phyloP scores from a whole-genome alignment of 2,113 vertebrate genomes.

The Plecotus auritus region DNA sequence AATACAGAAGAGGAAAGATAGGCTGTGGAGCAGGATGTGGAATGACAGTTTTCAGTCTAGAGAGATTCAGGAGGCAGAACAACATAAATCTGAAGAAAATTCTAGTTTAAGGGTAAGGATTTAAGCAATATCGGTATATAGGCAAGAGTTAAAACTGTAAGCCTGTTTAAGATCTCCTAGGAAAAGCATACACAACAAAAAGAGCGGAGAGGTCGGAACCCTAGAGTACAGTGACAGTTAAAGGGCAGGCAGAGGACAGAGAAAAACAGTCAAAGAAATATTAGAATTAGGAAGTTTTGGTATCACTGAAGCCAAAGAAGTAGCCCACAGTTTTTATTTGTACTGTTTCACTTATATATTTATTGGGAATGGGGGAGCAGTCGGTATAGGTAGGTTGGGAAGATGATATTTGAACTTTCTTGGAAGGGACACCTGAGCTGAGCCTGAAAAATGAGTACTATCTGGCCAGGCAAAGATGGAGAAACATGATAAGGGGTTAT shows the following conservation, averaged over 20 bases:
- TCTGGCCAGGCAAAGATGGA: not conserved
- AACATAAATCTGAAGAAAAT: conserved; percentile 15
- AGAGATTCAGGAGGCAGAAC: not conserved
- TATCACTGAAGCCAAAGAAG: conserved; percentile 6
- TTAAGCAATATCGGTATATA: conserved; percentile 6
- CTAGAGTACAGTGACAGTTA: not conserved
- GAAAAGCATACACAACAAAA: not conserved
- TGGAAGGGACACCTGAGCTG: not conserved
- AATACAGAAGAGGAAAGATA: not conserved
- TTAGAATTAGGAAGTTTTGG: not conserved
- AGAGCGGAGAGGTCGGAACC: not conserved
- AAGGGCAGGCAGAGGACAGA: not conserved
- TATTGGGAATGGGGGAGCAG: not conserved
- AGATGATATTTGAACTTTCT: not conserved
- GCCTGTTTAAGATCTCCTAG: not conserved
- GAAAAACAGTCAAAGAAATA: not conserved
- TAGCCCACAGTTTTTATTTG: not conserved
- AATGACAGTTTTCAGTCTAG: not conserved
- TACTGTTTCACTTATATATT: not conserved
- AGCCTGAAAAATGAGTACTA: conserved; percentile 5
- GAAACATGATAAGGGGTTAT: not conserved
- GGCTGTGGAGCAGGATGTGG: not conserved
- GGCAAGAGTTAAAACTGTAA: not conserved
- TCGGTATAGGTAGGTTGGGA: not conserved
- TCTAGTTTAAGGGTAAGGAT: not conserved